These are phyloP conservation scores for Chaunax sp. DNA, from an alignment of 2,797 vertebrate genomes.

Conservation along the genomic window DNA sequence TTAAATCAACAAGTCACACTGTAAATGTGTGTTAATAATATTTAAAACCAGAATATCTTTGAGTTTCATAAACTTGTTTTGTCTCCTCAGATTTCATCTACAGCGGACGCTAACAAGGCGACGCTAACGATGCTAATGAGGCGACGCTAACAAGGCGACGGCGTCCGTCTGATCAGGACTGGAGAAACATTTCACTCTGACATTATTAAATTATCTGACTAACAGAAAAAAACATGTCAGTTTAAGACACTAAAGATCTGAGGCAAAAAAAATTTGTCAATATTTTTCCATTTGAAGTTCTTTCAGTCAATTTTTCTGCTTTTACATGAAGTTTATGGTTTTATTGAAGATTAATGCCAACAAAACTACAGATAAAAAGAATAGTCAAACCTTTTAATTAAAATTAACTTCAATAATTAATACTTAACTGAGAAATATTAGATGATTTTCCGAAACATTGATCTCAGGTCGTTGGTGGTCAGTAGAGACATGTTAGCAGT, in stretches of 20 bases:
- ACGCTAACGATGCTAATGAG: not conserved
- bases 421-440: too few relatives aligned
- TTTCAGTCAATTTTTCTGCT: not conserved
- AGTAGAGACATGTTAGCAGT: not conserved
- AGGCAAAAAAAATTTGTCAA: not conserved
- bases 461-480: constrained; percentile 38
- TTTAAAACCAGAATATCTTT: too few relatives aligned
- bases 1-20: too few relatives aligned
- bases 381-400: too few relatives aligned
- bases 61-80: not conserved
- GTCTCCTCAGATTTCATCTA: constrained; percentile 73
- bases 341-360: not conserved
- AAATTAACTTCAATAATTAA: too few relatives aligned
- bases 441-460: not conserved
- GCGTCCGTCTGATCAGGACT: not conserved
- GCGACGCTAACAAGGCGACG: too few relatives aligned
- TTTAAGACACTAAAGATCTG: not conserved
- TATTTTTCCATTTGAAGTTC: not conserved
- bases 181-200: not conserved
- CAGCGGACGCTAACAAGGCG: constrained; percentile 63
- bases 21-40: too few relatives aligned
- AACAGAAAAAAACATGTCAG: too few relatives aligned
- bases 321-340: too few relatives aligned
- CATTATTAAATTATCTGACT: too few relatives aligned
- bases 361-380: not conserved